phyloP scores from a whole-genome alignment of 2,888 invertebrate genomes.

The Clitarchus hookeri region DNA sequence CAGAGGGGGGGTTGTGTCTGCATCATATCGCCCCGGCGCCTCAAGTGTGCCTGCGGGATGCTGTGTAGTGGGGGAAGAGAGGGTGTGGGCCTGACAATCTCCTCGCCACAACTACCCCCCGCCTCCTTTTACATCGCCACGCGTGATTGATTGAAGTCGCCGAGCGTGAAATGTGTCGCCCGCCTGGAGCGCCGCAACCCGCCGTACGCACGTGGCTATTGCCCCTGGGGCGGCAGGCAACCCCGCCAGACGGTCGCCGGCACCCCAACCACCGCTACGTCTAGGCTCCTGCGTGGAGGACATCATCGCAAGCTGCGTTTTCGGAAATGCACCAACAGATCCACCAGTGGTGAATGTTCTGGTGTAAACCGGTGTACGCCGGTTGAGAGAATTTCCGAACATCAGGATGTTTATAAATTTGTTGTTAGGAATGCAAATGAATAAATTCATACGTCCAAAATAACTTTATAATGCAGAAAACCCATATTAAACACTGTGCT shows the following conservation, averaged over 20 bases:
- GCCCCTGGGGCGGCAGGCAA: neutral
- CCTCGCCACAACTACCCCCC: neutral
- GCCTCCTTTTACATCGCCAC: neutral
- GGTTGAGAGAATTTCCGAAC: too few relatives aligned
- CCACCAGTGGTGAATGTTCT: too few relatives aligned
- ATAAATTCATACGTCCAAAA: too few relatives aligned
- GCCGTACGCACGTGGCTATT: neutral
- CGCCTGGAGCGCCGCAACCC: neutral
- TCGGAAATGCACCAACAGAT: too few relatives aligned
- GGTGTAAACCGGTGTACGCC: too few relatives aligned
- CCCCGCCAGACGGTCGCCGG: neutral
- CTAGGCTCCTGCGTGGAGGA: too few relatives aligned
- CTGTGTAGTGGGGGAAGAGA: neutral
- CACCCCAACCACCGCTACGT: too few relatives aligned
- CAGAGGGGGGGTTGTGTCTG: neutral
- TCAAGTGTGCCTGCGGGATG: neutral
- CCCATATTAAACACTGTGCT: too few relatives aligned
- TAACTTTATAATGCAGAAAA: too few relatives aligned
- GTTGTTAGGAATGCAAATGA: too few relatives aligned
- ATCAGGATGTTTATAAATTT: too few relatives aligned
- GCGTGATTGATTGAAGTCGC: constrained; percentile 36
- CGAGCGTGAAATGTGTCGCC: constrained; percentile 33
- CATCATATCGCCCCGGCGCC: constrained; percentile 11
- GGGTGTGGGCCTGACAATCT: constrained; percentile 10
- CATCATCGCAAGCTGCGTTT: too few relatives aligned